Percentiles rank a stretch among this genome's conserved stretches.
These are phyloP conservation scores for Oceanodroma tethys DNA, from an alignment of 2,113 vertebrate genomes.

Conservation along the genomic window DNA sequence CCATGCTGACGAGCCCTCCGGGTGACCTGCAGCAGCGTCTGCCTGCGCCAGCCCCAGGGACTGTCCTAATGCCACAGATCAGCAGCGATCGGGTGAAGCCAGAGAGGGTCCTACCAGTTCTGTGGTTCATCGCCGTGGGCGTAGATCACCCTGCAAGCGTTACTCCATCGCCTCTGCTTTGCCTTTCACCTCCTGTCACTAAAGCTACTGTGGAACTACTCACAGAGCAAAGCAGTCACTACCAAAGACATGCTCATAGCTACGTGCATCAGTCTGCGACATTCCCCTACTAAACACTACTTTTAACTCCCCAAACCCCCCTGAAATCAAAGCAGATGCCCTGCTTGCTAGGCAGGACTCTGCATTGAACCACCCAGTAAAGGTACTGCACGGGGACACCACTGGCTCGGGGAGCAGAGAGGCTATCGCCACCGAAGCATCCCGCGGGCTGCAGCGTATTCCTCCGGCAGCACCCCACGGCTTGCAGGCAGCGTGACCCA, in stretches of 20 bases:
- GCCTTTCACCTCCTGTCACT: not conserved
- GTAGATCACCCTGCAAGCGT: not conserved
- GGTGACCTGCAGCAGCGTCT: not conserved
- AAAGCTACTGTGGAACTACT: conserved; percentile 30
- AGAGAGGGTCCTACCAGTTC: not conserved
- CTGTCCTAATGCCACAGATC: not conserved
- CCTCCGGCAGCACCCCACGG: not conserved
- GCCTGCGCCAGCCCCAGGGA: not conserved
- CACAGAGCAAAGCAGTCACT: conserved; percentile 12
- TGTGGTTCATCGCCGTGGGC: fast-evolving
- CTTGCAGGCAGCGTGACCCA: not conserved
- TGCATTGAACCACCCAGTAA: not conserved
- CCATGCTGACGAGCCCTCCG: not conserved
- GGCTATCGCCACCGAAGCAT: fast-evolving
- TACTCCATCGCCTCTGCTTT: not conserved
- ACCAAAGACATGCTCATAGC: not conserved
- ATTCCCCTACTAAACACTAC: conserved; percentile 12
- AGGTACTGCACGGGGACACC: not conserved
- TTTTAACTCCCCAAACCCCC: not conserved
- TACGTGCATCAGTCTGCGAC: not conserved
- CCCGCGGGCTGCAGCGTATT: fast-evolving
- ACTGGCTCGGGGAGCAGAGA: not conserved
- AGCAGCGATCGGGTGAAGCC: not conserved
- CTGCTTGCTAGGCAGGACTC: not conserved
- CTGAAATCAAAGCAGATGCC: not conserved